These are phyloP conservation scores for Minunthozetes semirufus DNA, from an alignment of 2,888 invertebrate species.

Conservation along the genomic window DNA sequence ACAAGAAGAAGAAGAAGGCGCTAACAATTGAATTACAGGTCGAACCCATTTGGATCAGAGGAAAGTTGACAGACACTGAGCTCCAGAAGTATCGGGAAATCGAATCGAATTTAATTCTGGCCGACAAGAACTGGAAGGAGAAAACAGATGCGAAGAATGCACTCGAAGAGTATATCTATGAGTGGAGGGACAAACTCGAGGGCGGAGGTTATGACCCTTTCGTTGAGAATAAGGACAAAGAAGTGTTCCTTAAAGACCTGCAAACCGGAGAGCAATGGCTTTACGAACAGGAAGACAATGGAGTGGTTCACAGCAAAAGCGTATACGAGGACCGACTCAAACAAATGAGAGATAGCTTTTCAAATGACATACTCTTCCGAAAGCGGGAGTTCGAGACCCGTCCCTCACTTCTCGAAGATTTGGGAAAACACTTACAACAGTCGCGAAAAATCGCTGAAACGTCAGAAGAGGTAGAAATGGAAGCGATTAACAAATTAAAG, in stretches of 20 bases:
- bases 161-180: slow-evolving; percentile 96
- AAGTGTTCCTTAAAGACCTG: slow-evolving; percentile 54
- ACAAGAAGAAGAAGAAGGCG: slow-evolving; percentile 47
- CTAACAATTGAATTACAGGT: slow-evolving; percentile 41
- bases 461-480: slow-evolving; percentile 29
- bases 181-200: slow-evolving; percentile 74
- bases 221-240: slow-evolving; percentile 44
- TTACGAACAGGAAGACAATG: slow-evolving; percentile 95
- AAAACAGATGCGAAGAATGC: slow-evolving; percentile 92
- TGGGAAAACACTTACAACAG: slow-evolving; percentile 35
- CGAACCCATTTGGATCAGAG: slow-evolving; percentile 32
- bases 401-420: slow-evolving; percentile 32
- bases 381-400: slow-evolving; percentile 35
- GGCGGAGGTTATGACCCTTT: slow-evolving; percentile 36
- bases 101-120: slow-evolving; percentile 69
- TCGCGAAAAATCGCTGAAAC: slow-evolving; percentile 35
- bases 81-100: slow-evolving; percentile 49
- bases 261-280: slow-evolving; percentile 91
- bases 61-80: slow-evolving; percentile 54
- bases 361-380: slow-evolving; percentile 29
- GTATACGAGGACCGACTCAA: slow-evolving; percentile 57
- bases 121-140: slow-evolving; percentile 87
- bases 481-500: slow-evolving; percentile 17
- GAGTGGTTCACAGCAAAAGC: slow-evolving; percentile 80
- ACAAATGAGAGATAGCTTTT: slow-evolving; percentile 49